phyloP scores from a whole-genome alignment of 2,797 vertebrate species.

The Chelon auratus region DNA sequence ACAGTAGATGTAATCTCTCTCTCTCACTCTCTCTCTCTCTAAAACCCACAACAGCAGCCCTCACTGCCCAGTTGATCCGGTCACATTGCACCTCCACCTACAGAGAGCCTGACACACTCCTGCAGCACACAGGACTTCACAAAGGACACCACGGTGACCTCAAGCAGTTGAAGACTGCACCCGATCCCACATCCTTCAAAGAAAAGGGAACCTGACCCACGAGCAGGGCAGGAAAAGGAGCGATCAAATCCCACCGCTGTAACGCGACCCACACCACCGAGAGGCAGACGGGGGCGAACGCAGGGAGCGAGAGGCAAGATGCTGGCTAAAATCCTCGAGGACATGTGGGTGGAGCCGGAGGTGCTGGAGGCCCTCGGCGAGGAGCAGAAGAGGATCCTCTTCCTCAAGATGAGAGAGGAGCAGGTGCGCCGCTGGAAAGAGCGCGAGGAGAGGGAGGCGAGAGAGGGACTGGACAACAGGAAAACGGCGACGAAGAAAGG shows the following conservation, averaged over 20 bases:
- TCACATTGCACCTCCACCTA: slow-evolving; percentile 32
- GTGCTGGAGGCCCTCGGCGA: slow-evolving; percentile 85
- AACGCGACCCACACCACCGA: slow-evolving; percentile 42
- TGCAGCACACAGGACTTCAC: slow-evolving; percentile 28
- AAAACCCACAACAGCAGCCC: slow-evolving; percentile 53
- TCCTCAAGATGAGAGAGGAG: slow-evolving; percentile 88
- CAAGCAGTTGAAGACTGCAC: slow-evolving; percentile 34
- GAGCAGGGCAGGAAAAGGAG: slow-evolving; percentile 38
- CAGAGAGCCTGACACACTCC: slow-evolving; percentile 27
- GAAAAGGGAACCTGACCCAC: slow-evolving; percentile 62
- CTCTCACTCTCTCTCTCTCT: slow-evolving; percentile 45
- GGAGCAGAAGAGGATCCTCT: slow-evolving; percentile 86
- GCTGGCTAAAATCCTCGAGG: slow-evolving; percentile 86
- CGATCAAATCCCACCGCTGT: slow-evolving; percentile 39
- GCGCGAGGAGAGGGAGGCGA: slow-evolving; percentile 76
- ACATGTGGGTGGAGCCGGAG: slow-evolving; percentile 88
- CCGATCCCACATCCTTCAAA: slow-evolving; percentile 58
- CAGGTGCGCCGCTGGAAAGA: slow-evolving; percentile 86
- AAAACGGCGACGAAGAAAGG: slow-evolving; percentile 75
- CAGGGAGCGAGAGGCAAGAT: slow-evolving; percentile 62
- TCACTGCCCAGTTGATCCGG: slow-evolving; percentile 40
- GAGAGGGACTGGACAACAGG: slow-evolving; percentile 44
- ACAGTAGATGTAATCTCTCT: slow-evolving; percentile 62
- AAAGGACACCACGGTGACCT: slow-evolving; percentile 39
- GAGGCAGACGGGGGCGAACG: slow-evolving; percentile 24